These are phyloP conservation scores for Propithecus coquereli DNA, from an alignment of 2,113 vertebrate genomes.

Conservation along the genomic window DNA sequence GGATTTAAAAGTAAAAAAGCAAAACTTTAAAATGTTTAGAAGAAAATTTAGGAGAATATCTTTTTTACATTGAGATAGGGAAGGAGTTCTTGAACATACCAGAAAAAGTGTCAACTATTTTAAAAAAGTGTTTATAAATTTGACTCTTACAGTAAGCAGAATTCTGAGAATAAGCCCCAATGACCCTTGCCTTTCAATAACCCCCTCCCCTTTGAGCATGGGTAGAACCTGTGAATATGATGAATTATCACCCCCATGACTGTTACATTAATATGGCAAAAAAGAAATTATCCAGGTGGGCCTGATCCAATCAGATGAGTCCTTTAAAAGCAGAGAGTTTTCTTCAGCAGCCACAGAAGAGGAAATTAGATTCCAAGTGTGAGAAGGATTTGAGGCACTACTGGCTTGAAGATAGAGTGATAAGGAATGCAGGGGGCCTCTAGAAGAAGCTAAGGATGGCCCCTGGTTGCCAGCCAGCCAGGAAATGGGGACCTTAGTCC, in stretches of 20 bases:
- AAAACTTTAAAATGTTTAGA: not conserved
- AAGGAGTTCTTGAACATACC: constrained; percentile 8
- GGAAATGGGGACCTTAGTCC: not conserved
- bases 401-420: not conserved
- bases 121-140: not conserved
- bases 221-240: not conserved
- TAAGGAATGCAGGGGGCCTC: not conserved
- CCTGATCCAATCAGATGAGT: not conserved
- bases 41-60: not conserved
- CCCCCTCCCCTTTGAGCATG: not conserved
- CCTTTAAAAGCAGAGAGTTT: not conserved
- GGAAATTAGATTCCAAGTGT: not conserved
- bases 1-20: not conserved
- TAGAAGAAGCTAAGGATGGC: not conserved
- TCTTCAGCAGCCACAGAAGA: not conserved
- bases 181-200: not conserved
- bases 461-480: not conserved
- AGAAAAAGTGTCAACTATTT: not conserved
- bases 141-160: not conserved
- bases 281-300: not conserved
- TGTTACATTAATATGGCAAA: not conserved
- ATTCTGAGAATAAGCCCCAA: not conserved
- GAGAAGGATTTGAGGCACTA: not conserved
- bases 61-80: not conserved
- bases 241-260: not conserved